Evolutionary conservation across 2,113 vertebrate genomes (phyloP).

Genomic region (Cricetomys ansorgei): DNA sequence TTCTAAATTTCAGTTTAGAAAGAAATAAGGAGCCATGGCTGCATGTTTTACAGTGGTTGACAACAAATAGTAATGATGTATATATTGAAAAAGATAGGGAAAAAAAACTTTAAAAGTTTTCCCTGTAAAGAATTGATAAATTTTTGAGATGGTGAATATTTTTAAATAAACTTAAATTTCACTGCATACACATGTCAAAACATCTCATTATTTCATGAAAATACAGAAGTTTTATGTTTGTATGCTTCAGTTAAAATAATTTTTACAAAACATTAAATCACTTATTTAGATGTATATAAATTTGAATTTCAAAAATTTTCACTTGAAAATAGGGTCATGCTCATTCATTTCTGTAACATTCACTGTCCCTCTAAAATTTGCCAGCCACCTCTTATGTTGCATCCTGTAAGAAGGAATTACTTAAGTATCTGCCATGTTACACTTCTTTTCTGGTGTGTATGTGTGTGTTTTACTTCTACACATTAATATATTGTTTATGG

Average conservation of each 20-base stretch:
- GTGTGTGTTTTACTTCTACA: not conserved
- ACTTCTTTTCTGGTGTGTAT: too few relatives aligned
- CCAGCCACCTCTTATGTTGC: too few relatives aligned
- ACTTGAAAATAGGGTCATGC: slow-evolving; percentile 23
- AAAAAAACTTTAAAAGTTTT: not conserved
- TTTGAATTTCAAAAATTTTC: not conserved
- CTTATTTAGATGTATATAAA: not conserved
- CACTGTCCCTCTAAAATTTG: too few relatives aligned
- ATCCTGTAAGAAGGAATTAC: too few relatives aligned
- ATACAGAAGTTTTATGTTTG: not conserved
- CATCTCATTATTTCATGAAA: not conserved
- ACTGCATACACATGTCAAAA: not conserved
- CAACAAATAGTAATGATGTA: not conserved
- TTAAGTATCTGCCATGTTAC: too few relatives aligned
- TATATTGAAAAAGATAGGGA: not conserved
- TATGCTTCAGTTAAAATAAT: not conserved
- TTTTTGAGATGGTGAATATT: not conserved
- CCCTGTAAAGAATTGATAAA: not conserved
- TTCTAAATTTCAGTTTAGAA: too few relatives aligned
- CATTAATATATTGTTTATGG: not conserved
- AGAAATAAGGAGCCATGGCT: not conserved
- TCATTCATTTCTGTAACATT: too few relatives aligned
- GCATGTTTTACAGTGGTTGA: not conserved
- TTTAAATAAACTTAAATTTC: not conserved
- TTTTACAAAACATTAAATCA: not conserved